Percentiles rank a stretch among this genome's conserved stretches.
Conservation (phyloP, 2,113 vertebrate species). For the Numenius arquata region DNA sequence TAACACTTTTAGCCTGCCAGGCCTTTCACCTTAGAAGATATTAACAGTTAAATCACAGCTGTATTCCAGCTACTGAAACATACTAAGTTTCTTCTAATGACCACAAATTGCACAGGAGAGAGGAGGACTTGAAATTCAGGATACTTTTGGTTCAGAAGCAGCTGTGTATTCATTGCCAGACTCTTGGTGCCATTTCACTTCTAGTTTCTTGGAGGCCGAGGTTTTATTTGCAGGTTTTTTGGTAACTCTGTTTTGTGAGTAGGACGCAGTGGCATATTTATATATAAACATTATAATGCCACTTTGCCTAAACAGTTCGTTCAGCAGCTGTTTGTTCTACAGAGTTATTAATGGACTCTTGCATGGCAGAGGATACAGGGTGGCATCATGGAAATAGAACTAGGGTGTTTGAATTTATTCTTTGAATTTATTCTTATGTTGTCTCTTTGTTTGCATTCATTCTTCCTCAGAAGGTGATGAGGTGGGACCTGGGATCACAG, state of each 20-base stretch:
- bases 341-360: neutral
- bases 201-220: neutral
- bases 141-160: neutral
- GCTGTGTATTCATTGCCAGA: neutral
- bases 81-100: neutral
- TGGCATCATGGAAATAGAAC: neutral
- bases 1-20: neutral
- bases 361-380: neutral
- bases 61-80: neutral
- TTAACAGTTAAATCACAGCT: neutral
- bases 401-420: neutral
- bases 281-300: neutral
- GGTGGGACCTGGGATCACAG: slow-evolving; percentile 88
- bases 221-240: neutral
- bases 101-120: neutral
- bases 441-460: neutral
- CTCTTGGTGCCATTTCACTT: neutral
- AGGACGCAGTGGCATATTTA: neutral
- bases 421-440: neutral
- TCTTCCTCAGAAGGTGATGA: slow-evolving; percentile 88
- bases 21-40: neutral
- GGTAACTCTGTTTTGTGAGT: neutral
- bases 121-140: neutral
- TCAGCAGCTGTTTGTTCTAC: neutral
- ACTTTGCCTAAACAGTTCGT: neutral